A percentile compares a stretch with the other conserved stretches of the same genome.
phyloP scores from a whole-genome alignment of 2,797 vertebrate species.

The Oryzias dopingdopingensis region DNA sequence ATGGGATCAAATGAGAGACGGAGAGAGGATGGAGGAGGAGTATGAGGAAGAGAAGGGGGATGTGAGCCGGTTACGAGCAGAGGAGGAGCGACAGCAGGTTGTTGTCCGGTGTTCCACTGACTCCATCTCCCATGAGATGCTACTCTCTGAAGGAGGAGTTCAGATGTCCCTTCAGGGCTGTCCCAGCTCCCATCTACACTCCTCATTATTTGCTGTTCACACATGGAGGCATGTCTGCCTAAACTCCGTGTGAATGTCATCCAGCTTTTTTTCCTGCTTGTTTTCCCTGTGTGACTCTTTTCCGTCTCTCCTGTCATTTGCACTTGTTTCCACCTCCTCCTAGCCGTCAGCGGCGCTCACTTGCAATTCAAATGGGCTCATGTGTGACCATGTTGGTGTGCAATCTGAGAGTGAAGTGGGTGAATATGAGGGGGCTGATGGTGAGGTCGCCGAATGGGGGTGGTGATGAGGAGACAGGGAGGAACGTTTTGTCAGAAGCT shows the following conservation, averaged over 20 bases:
- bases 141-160: conserved; percentile 55
- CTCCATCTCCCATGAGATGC: conserved; percentile 52
- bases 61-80: conserved; percentile 53
- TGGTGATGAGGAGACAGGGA: conserved; percentile 42
- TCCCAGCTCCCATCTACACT: conserved; percentile 36
- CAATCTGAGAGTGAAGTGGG: conserved; percentile 63
- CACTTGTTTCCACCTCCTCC: conserved; percentile 44
- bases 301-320: conserved; percentile 20
- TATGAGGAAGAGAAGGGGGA: conserved; percentile 33
- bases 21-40: conserved; percentile 54
- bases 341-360: conserved; percentile 51
- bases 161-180: conserved; percentile 56
- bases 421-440: conserved; percentile 57
- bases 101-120: conserved; percentile 63
- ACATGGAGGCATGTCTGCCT: conserved; percentile 51
- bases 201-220: conserved; percentile 38
- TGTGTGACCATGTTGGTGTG: conserved; percentile 56
- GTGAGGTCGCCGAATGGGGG: conserved; percentile 56
- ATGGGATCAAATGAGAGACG: conserved; percentile 67
- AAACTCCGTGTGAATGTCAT: conserved; percentile 60
- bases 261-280: conserved; percentile 24
- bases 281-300: conserved; percentile 13
- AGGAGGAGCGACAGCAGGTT: conserved; percentile 75
- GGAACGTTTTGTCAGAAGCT: conserved; percentile 35
- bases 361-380: conserved; percentile 65